Percentiles rank a stretch among this genome's conserved stretches.
Evolutionary conservation across 92 coral and sea anemone genomes (phyloP).

Genomic region (Galaxea fascicularis): DNA sequence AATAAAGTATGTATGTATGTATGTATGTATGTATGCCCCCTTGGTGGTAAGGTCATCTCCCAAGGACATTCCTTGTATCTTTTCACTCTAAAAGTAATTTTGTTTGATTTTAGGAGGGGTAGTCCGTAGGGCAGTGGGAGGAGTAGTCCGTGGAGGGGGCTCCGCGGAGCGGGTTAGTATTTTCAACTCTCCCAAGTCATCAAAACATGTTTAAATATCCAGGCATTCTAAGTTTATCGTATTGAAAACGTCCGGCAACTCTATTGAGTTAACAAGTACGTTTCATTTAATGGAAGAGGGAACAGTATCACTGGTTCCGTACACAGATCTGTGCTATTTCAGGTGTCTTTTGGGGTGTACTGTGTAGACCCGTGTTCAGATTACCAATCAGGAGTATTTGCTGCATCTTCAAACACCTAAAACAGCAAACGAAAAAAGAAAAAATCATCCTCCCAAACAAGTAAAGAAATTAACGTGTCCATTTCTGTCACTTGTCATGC

Average conservation of each 20-base stretch:
- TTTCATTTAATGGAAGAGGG: not conserved
- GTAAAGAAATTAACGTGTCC: not conserved
- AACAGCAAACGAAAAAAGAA: not conserved
- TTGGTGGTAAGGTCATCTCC: too few species aligned
- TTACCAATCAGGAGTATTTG: slow-evolving; percentile 42
- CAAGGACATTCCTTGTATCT: too few species aligned
- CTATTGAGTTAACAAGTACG: too few species aligned
- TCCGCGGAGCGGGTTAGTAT: too few species aligned
- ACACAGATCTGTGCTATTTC: not conserved
- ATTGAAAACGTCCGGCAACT: not conserved
- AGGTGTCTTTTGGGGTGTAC: not conserved
- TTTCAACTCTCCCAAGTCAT: too few species aligned
- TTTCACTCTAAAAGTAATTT: too few species aligned
- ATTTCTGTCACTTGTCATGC: not conserved
- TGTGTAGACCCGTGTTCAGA: not conserved
- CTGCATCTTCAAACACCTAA: slow-evolving; percentile 81
- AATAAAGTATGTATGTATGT: too few species aligned
- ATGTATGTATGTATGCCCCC: too few species aligned
- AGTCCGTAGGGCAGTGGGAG: too few species aligned
- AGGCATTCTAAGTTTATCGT: not conserved
- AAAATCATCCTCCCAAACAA: not conserved
- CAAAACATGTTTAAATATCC: too few species aligned
- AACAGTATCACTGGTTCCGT: not conserved
- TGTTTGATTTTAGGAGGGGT: too few species aligned
- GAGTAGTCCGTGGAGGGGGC: too few species aligned